These are phyloP conservation scores for Emydocephalus ijimae DNA, from an alignment of 2,113 vertebrate genomes.

Conservation along the genomic window DNA sequence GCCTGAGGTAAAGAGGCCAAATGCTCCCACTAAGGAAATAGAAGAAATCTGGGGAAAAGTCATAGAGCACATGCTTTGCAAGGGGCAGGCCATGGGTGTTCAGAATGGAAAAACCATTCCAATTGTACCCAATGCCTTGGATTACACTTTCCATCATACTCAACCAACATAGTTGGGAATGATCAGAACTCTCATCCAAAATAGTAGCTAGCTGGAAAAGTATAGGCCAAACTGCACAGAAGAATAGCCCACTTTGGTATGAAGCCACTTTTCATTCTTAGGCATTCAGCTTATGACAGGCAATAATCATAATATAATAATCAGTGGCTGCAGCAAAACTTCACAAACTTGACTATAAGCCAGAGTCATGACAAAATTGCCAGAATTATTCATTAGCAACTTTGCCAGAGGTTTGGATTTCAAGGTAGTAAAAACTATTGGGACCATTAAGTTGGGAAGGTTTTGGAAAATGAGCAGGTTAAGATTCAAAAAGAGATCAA, in stretches of 20 bases:
- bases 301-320: neutral
- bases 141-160: neutral
- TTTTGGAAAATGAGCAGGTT: too few relatives aligned
- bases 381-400: too few relatives aligned
- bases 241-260: neutral
- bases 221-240: neutral
- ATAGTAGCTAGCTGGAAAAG: neutral
- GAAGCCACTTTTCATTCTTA: neutral
- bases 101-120: neutral
- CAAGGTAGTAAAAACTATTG: too few relatives aligned
- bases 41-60: neutral
- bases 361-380: too few relatives aligned
- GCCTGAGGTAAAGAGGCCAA: too few relatives aligned
- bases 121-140: neutral
- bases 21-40: neutral
- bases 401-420: too few relatives aligned
- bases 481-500: neutral
- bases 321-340: too few relatives aligned
- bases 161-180: neutral
- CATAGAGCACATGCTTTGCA: neutral
- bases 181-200: neutral
- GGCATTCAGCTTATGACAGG: neutral
- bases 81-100: neutral
- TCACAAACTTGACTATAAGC: too few relatives aligned
- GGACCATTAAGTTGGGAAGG: too few relatives aligned